Conservation (phyloP, 2,113 vertebrate genomes). For the Phyllostomus discolor region DNA sequence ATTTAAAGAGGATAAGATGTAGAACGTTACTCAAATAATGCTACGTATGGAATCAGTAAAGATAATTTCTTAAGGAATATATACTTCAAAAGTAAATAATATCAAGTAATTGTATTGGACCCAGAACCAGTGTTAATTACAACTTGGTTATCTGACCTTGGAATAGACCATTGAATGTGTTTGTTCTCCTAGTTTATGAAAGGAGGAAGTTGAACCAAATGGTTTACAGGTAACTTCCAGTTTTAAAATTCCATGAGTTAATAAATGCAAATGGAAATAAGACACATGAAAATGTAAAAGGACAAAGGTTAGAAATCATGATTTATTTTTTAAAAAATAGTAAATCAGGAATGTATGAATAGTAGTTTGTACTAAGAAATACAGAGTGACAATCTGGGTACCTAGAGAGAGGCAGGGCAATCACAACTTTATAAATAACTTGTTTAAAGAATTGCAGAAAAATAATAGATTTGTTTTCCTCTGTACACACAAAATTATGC, state of each 20-base stretch:
- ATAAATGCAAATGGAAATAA: constrained; percentile 33
- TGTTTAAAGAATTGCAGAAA: not conserved
- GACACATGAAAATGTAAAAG: not conserved
- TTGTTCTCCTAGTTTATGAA: not conserved
- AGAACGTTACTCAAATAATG: constrained; percentile 43
- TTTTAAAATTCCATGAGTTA: not conserved
- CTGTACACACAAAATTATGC: not conserved
- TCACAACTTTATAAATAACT: not conserved
- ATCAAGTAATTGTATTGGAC: not conserved
- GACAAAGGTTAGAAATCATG: constrained; percentile 8
- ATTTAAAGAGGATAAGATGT: constrained; percentile 60
- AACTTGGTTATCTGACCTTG: not conserved
- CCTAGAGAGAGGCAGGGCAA: not conserved
- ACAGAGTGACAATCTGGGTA: not conserved
- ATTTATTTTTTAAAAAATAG: not conserved
- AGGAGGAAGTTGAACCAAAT: not conserved
- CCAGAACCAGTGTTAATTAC: not conserved
- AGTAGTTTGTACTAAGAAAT: not conserved
- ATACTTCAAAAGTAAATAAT: not conserved
- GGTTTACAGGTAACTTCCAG: not conserved
- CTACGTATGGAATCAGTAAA: constrained; percentile 48
- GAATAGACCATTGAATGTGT: not conserved
- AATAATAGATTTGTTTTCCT: not conserved
- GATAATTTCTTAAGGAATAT: constrained; percentile 14
- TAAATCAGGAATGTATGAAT: not conserved